Evolutionary conservation across 1,140 invertebrate species (phyloP), one percentile per base, ranked within the genome.

Genomic region (Yoshiicerus persimilis): DNA sequence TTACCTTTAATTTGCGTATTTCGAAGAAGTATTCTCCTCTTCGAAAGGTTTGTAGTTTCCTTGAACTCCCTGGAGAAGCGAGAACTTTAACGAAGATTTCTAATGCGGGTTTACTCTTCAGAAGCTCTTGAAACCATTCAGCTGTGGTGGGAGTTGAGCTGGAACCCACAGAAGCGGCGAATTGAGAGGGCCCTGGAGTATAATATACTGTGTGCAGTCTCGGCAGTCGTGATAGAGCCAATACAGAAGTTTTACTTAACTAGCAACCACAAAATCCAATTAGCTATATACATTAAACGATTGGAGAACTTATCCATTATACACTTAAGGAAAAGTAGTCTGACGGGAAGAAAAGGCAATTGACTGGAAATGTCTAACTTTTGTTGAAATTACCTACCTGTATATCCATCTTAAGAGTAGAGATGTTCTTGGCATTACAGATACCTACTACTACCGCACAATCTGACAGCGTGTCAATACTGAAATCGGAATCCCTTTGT

Each of bases 121-220:
- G 75, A n/a, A 80, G 75, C n/a, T 80, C 75, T 80, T 80, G 75
- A 23, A 80, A 80, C 75, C 75, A 80, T 80, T 80, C 75, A 23
- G 75, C 75, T 10, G 75, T 80, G 6, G 75, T 80, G n/a, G 75
- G 75, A 80, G 34, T 80, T 13, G 75, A 80, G 32, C 75, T 80
- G 30, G 75, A 80, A 38, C 75, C 75, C 30, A 80, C 75, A 32
- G 75, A 80, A n/a, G 75, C 34, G 32, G 75, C 75, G 32, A 80
- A 80, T 23, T 80, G 75, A 80, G 75, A 80, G 20, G 75, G 75
- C 16, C 75, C 75, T 20, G 75, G 75, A 23, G 75, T 80, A 16
- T 80, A 80, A 34, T 36, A 36, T 1, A 80, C 34, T 36, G 30
- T 80, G 9, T 38, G 30, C 11, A 80, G 75, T 36, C 75, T 80